Evolutionary conservation across 2,797 vertebrate genomes (phyloP), one percentile per base, ranked within the genome.

Genomic region (Ciconia nigra): DNA sequence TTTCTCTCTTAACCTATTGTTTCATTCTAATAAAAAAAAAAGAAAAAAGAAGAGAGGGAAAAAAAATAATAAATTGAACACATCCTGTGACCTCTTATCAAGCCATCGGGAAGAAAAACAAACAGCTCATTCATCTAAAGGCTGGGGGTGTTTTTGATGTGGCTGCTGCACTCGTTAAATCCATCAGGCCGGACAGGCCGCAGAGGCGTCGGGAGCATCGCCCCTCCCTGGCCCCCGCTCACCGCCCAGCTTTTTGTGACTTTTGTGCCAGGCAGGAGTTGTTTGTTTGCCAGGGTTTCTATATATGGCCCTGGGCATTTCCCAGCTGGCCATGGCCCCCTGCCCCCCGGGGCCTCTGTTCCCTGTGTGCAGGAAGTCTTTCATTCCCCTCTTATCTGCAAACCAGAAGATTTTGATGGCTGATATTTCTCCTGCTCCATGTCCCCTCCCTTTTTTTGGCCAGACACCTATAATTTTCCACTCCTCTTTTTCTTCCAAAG

Each of bases 21-120:
- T 98, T 87, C 66, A 76, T 91, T 85, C 83, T 81, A 55, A 55
- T 55, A 80, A 37, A 91, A 94, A 95, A 93, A 93, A 92, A 44
- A 5, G 13, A 8, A 65, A 24, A 9, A 44, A 4, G 71, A n/a
- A 81, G 62, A 90, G 74, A 88, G 35, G 33, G 10, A 41, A 89
- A 67, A 92, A 96, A 93, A 94, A 92, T 25, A 89, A 95, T 37
- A 92, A 92, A 95, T 89, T 55, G 59, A 96, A 92, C 96, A 87
- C 98, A 98, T 98, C 98, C 98, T 98, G 98, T 96, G 70, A 83
- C 92, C 96, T 96, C 97, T 97, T 98, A 98, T 98, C 98, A 85
- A 82, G 76, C 90, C 95, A 91, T 96, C 92, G 15, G 89, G 72
- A 96, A 92, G 96, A 76, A 97, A 95, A 97, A 97, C 97, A 98